Evolutionary conservation across 2,888 invertebrate species (phyloP).

Genomic region (Athripsodes cinereus): DNA sequence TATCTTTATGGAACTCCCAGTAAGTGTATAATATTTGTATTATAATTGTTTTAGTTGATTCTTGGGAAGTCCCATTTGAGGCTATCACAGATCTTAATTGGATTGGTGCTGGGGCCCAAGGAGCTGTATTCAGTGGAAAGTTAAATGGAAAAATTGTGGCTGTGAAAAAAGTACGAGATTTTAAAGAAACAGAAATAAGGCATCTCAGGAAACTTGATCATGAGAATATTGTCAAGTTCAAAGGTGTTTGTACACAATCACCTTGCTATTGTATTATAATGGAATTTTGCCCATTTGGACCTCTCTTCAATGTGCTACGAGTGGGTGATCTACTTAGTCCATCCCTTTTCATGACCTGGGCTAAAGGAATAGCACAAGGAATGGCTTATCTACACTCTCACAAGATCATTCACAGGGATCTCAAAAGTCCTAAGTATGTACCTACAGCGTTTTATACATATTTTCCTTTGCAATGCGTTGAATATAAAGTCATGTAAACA

Average conservation of each 20-base stretch:
- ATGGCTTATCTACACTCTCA: slow-evolving; percentile 95
- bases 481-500: no score
- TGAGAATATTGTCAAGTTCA: slow-evolving; percentile 89
- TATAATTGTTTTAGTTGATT: slow-evolving; percentile 62
- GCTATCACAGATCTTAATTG: slow-evolving; percentile 80
- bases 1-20: no score
- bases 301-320: slow-evolving; percentile 84
- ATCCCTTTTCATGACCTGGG: slow-evolving; percentile 84
- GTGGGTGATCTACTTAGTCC: slow-evolving; percentile 81
- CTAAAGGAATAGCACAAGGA: slow-evolving; percentile 90
- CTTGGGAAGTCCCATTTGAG: slow-evolving; percentile 95
- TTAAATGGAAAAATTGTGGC: slow-evolving; percentile 82
- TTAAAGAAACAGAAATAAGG: slow-evolving; percentile 87
- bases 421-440: slow-evolving; percentile 97
- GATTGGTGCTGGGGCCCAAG: slow-evolving; percentile 94
- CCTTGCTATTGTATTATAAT: slow-evolving; percentile 94
- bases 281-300: slow-evolving; percentile 97
- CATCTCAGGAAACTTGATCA: slow-evolving; percentile 89
- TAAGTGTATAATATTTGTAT: no score
- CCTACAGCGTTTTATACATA: no score
- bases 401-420: slow-evolving; percentile 96
- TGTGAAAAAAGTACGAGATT: slow-evolving; percentile 91
- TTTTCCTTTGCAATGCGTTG: no score
- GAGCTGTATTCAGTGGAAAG: slow-evolving; percentile 87
- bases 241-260: slow-evolving; percentile 87